Evolutionary conservation across 2,113 vertebrate genomes (phyloP).

Genomic region (Illadopsis cleaveri): DNA sequence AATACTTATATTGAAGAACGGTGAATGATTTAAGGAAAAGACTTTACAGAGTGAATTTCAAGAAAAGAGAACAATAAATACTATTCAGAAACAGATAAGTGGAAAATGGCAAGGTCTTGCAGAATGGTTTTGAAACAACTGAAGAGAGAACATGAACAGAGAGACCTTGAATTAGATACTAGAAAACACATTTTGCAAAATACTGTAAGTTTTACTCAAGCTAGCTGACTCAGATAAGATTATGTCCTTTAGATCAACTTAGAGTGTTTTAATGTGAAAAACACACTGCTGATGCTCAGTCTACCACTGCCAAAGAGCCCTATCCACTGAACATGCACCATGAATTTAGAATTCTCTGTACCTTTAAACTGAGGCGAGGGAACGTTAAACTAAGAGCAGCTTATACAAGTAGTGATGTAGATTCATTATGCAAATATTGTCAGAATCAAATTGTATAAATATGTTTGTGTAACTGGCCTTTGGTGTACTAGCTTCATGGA

Average conservation of each 20-base stretch:
- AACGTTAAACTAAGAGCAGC: background rate
- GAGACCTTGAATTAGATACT: background rate
- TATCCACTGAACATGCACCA: background rate
- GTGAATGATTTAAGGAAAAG: background rate
- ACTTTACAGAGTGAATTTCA: background rate
- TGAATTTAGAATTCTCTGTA: background rate
- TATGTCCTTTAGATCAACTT: background rate
- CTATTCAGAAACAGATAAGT: background rate
- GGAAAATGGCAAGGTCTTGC: background rate
- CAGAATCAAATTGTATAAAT: background rate
- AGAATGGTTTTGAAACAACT: background rate
- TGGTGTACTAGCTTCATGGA: background rate
- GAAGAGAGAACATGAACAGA: background rate
- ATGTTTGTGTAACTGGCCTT: background rate
- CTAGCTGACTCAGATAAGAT: background rate
- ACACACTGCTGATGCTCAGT: no score
- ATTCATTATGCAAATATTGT: background rate
- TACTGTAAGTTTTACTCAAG: background rate
- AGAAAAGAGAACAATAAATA: background rate
- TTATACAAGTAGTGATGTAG: background rate
- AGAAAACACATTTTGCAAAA: background rate
- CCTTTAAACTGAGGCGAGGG: fast-evolving
- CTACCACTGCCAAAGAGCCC: background rate
- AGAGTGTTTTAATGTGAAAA: background rate
- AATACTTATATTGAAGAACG: background rate